Conservation (phyloP, 2,113 vertebrate genomes). For the Hypocryptadius cinnamomeus region DNA sequence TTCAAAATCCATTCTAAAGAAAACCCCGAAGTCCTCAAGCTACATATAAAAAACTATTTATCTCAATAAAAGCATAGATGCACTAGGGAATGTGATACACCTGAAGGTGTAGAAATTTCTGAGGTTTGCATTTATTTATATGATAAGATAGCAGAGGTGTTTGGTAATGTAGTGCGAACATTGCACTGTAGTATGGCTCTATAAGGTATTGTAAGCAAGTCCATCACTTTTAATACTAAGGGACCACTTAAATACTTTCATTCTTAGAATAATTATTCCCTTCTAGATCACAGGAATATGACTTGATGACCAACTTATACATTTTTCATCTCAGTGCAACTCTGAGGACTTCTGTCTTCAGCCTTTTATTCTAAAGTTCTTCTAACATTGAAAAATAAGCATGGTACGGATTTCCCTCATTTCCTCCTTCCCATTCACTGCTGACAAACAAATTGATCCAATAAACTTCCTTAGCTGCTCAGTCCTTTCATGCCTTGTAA, state of each 20-base stretch:
- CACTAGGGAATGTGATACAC: not conserved
- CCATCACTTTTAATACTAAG: not conserved
- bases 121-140: not conserved
- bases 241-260: not conserved
- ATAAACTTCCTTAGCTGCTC: not conserved
- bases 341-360: not conserved
- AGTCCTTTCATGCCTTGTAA: not conserved
- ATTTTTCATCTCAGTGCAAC: not conserved
- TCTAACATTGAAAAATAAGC: not conserved
- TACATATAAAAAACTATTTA: not conserved
- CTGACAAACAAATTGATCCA: not conserved
- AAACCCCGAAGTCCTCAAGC: not conserved
- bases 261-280: not conserved
- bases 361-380: not conserved
- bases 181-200: not conserved
- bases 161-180: not conserved
- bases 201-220: not conserved
- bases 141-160: not conserved
- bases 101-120: not conserved
- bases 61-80: not conserved
- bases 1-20: not conserved
- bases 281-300: not conserved
- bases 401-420: not conserved
- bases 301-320: not conserved
- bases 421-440: not conserved